Conservation (phyloP, 2,113 vertebrate genomes). For the Strix uralensis region DNA sequence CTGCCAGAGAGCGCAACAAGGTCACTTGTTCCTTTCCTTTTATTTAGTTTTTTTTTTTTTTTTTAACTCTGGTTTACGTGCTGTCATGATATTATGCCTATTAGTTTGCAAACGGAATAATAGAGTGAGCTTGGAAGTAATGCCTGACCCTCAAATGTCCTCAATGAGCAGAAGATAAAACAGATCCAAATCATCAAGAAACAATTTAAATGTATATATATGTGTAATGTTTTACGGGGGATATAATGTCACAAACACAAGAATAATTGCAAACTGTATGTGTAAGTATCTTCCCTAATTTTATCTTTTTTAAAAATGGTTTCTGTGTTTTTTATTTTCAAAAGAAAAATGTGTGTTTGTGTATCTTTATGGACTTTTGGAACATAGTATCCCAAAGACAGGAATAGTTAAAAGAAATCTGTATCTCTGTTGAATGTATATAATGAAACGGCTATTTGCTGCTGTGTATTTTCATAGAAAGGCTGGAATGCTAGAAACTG, state of each 20-base stretch:
- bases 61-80: neutral
- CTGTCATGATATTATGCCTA: slow-evolving; percentile 45
- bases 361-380: slow-evolving; percentile 35
- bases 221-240: slow-evolving; percentile 16
- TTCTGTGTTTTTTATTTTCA: slow-evolving; percentile 41
- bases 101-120: slow-evolving; percentile 64
- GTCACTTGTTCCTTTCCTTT: slow-evolving; percentile 68
- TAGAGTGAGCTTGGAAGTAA: slow-evolving; percentile 44
- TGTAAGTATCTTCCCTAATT: slow-evolving; percentile 78
- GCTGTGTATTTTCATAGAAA: slow-evolving; percentile 44
- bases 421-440: slow-evolving; percentile 35
- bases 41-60: neutral
- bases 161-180: slow-evolving; percentile 71
- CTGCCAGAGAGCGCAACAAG: slow-evolving; percentile 71
- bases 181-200: slow-evolving; percentile 51
- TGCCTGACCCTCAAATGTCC: slow-evolving; percentile 50
- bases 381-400: neutral
- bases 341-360: neutral
- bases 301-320: neutral
- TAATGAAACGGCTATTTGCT: slow-evolving; percentile 43
- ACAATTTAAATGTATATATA: neutral
- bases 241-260: slow-evolving; percentile 57
- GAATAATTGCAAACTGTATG: slow-evolving; percentile 72
- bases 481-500: neutral
- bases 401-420: slow-evolving; percentile 17